Conservation (phyloP, 2,797 vertebrate species). For the Mallotus villosus region DNA sequence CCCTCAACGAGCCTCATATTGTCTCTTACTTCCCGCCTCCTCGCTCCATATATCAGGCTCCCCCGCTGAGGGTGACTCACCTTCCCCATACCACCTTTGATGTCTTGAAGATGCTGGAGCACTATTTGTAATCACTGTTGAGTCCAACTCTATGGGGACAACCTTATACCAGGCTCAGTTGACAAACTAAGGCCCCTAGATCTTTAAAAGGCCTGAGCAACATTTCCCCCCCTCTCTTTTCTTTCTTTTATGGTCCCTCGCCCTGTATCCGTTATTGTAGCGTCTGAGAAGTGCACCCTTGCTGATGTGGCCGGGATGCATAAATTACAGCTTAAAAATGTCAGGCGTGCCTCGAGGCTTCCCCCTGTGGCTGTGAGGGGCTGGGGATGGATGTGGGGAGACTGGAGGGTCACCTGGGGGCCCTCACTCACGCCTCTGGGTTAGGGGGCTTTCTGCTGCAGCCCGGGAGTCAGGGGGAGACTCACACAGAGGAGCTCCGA, state of each 20-base stretch:
- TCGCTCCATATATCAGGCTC: conserved; percentile 61
- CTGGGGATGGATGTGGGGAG: conserved; percentile 24
- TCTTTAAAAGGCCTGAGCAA: conserved; percentile 15
- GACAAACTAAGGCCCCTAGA: conserved; percentile 31
- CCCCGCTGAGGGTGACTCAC: conserved; percentile 57
- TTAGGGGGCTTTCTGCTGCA: conserved; percentile 55
- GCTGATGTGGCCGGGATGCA: conserved; percentile 42
- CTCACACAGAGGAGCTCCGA: conserved; percentile 13
- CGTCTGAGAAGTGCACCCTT: conserved; percentile 49
- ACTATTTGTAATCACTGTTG: conserved; percentile 58
- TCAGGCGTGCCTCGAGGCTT: conserved; percentile 40
- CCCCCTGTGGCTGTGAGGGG: conserved; percentile 26
- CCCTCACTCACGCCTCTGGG: conserved; percentile 48
- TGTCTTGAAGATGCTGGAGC: conserved; percentile 55
- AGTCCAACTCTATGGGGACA: conserved; percentile 19
- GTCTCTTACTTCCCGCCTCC: conserved; percentile 34
- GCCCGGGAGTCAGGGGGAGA: conserved; percentile 38
- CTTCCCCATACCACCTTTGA: conserved; percentile 67
- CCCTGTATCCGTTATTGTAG: conserved; percentile 51
- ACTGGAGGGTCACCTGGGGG: conserved; percentile 54
- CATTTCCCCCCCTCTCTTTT: neutral
- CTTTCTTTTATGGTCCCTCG: conserved; percentile 51
- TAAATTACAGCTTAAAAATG: conserved; percentile 65
- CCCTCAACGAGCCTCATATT: conserved; percentile 57
- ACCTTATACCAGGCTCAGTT: conserved; percentile 28